A percentile compares a stretch with the other conserved stretches of the same genome.
These are phyloP conservation scores for Gopherus flavomarginatus DNA, from an alignment of 2,113 vertebrate genomes.

Conservation along the genomic window DNA sequence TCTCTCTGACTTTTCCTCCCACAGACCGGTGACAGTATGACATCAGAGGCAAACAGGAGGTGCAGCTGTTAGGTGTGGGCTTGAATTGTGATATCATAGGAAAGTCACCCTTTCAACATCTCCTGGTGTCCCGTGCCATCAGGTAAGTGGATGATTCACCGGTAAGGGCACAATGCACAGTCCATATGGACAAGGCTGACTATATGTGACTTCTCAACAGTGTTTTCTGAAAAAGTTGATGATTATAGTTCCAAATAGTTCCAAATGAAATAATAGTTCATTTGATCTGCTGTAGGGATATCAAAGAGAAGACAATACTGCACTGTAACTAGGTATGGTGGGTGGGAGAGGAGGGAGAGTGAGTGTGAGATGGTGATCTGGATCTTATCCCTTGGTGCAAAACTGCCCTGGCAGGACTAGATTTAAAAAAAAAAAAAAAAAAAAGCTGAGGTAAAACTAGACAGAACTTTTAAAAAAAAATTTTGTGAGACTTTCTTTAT, in stretches of 20 bases:
- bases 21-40: not conserved
- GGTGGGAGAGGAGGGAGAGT: slow-evolving; percentile 14
- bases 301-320: slow-evolving; percentile 51
- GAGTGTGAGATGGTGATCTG: slow-evolving; percentile 23
- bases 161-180: not conserved
- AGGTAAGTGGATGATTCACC: not conserved
- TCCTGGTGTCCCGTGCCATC: not conserved
- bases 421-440: no score
- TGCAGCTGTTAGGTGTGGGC: not conserved
- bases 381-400: not conserved
- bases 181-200: not conserved
- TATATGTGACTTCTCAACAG: not conserved
- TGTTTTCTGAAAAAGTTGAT: not conserved
- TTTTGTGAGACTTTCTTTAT: slow-evolving; percentile 48
- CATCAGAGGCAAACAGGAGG: not conserved
- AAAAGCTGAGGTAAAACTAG: no score
- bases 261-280: not conserved
- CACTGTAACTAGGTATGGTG: slow-evolving; percentile 11
- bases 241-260: slow-evolving; percentile 6
- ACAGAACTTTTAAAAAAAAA: no score
- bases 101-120: not conserved
- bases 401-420: slow-evolving; percentile 50
- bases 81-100: not conserved
- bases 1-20: not conserved
- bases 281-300: slow-evolving; percentile 20